Conservation (phyloP, 2,888 invertebrate species). For the Cephus sareptanus region DNA sequence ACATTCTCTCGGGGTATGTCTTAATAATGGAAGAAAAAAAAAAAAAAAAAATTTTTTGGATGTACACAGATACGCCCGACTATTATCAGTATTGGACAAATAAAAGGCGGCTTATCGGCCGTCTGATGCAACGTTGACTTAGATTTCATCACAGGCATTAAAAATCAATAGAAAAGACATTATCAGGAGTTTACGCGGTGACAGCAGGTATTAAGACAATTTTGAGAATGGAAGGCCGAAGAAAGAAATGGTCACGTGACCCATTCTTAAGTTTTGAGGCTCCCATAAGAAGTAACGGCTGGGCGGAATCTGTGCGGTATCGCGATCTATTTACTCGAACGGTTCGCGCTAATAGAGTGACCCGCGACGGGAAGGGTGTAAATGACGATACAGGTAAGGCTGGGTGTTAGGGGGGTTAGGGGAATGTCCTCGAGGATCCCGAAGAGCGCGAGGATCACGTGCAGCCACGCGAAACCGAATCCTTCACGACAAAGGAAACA, state of each 20-base stretch:
- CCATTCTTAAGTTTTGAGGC: neutral
- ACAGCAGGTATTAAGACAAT: neutral
- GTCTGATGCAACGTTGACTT: slow-evolving; percentile 60
- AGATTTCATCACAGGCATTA: slow-evolving; percentile 51
- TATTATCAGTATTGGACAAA: slow-evolving; percentile 43
- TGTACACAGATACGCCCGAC: neutral
- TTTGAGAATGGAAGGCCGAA: neutral
- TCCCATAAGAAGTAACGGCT: neutral
- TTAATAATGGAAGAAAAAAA: slow-evolving; percentile 1
- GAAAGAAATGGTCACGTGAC: neutral
- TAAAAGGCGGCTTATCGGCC: slow-evolving; percentile 36
- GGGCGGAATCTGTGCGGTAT: neutral
- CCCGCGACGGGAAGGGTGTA: neutral
- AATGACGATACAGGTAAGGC: neutral
- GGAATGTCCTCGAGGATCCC: neutral
- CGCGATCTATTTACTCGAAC: neutral
- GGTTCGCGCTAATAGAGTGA: neutral
- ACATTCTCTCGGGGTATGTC: neutral
- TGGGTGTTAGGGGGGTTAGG: neutral
- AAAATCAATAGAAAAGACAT: neutral
- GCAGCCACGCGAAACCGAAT: neutral
- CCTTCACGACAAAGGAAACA: neutral
- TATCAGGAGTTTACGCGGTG: neutral
- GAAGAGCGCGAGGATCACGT: neutral
- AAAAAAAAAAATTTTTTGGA: slow-evolving; percentile 20